Evolutionary conservation across 2,797 vertebrate genomes (phyloP).

Genomic region (Microctenopoma stevenorrisi): DNA sequence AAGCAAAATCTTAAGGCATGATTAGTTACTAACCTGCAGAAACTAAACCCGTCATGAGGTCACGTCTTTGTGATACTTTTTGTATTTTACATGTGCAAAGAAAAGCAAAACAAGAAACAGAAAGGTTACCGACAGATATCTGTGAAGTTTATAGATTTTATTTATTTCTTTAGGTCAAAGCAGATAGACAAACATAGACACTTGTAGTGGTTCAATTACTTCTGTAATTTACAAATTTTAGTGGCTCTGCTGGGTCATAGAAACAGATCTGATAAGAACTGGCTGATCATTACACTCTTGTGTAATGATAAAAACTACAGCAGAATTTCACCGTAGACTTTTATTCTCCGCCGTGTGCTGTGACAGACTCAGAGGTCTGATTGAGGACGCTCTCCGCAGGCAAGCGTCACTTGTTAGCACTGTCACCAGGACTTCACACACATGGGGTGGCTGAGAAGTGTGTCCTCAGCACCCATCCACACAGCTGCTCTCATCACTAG

Average conservation of each 20-base stretch:
- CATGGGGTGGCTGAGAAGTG: slow-evolving; percentile 68
- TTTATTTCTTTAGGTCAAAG: too few relatives aligned
- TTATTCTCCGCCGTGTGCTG: neutral
- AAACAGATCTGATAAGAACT: neutral
- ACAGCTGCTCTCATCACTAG: slow-evolving; percentile 28
- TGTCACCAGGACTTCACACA: slow-evolving; percentile 61
- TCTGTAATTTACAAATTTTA: too few relatives aligned
- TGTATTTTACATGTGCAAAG: too few relatives aligned
- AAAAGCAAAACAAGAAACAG: too few relatives aligned
- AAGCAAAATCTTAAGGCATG: too few relatives aligned
- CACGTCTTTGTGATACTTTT: too few relatives aligned
- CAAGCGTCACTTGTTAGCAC: slow-evolving; percentile 63
- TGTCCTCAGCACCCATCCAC: slow-evolving; percentile 47
- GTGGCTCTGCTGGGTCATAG: too few relatives aligned
- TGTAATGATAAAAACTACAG: neutral
- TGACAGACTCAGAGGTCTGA: slow-evolving; percentile 23
- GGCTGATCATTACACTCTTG: neutral
- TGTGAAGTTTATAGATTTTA: too few relatives aligned
- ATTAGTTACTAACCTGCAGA: neutral
- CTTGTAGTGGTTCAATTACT: too few relatives aligned
- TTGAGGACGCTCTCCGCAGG: slow-evolving; percentile 48
- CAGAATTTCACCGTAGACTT: neutral
- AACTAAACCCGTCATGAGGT: too few relatives aligned
- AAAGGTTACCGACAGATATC: too few relatives aligned
- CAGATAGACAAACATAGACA: too few relatives aligned